These are phyloP conservation scores for Heterocephalus glaber DNA, from an alignment of 2,113 vertebrate genomes.

Conservation along the genomic window DNA sequence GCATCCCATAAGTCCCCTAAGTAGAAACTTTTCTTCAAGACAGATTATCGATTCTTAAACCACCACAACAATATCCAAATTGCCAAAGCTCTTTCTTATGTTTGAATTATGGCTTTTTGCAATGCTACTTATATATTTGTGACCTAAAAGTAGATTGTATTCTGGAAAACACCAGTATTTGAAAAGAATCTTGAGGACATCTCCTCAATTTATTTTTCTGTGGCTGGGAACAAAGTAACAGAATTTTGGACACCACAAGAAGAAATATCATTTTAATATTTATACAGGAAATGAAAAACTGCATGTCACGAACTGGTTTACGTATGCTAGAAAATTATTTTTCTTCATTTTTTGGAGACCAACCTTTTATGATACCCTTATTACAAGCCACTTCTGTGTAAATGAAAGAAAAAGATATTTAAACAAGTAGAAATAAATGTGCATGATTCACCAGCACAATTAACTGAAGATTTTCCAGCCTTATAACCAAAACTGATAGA, in stretches of 20 bases:
- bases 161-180: conserved; percentile 55
- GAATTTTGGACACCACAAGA: conserved; percentile 56
- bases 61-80: conserved; percentile 30
- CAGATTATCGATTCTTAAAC: conserved; percentile 50
- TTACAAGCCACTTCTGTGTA: conserved; percentile 63
- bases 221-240: conserved; percentile 53
- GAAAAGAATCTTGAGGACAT: conserved; percentile 35
- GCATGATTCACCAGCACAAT: conserved; percentile 68
- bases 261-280: conserved; percentile 74
- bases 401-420: conserved; percentile 69
- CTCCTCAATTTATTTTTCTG: conserved; percentile 55
- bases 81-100: background rate
- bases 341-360: conserved; percentile 50
- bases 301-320: conserved; percentile 44
- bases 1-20: conserved; percentile 1
- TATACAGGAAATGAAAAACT: conserved; percentile 58
- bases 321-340: conserved; percentile 59
- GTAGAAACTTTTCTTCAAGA: conserved; percentile 47
- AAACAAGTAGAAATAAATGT: conserved; percentile 70
- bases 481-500: conserved; percentile 73
- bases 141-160: conserved; percentile 26
- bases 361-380: conserved; percentile 60
- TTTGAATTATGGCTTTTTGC: conserved; percentile 58
- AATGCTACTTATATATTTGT: conserved; percentile 57
- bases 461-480: conserved; percentile 74